Base-by-base conservation (phyloP, 1,140 invertebrate species). In the Metaphire vulgaris region DNA sequence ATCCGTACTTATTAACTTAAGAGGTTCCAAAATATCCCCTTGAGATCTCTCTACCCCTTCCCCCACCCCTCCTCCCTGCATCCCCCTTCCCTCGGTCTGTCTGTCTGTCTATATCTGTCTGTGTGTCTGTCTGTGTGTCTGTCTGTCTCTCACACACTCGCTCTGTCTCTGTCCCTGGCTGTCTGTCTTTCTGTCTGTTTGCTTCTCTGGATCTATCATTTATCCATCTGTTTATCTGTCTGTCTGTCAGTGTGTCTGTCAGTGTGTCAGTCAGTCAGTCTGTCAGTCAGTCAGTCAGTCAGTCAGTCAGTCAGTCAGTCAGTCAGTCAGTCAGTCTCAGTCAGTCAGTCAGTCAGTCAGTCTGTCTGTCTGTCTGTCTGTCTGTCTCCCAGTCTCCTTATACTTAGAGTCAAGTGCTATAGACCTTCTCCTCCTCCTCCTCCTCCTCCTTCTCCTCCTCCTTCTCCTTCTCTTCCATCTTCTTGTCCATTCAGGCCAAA, bases 311-410 rank as follows among this genome's bases (percentile, higher is more conserved):
- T 56, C 41, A 56, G 41, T 56, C 41, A 56, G 41, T 56, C 41
- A 56, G 41, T 56, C 41, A 56, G 41, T 56, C 41, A 56, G 41
- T 56, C 41, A 56, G 41, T 56, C n/a, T n/a, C 41, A 56, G 41
- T 56, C 41, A 56, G 41, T 56, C 41, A 56, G 41, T 56, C 41
- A 56, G 41, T 56, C 41, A 56, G 41, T 56, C 41, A 56, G 41
- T 56, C 41, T 56, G 41, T 56, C 41, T 21, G 41, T 56, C 41
- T 56, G 41, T 56, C 41, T 56, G 41, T 56, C 41, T 56, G 41
- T 56, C 21, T 56, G 41, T 21, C 41, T 56, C 21, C 41, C 41
- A 12, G 41, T 21, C 41, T 56, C 6, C 41, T 21, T 21, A 56
- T 56, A n/a, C n/a, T n/a, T n/a, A n/a, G n/a, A n/a, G n/a, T n/a